Evolutionary conservation across 2,797 vertebrate genomes (phyloP).

Genomic region (Hylomyscus alleni): DNA sequence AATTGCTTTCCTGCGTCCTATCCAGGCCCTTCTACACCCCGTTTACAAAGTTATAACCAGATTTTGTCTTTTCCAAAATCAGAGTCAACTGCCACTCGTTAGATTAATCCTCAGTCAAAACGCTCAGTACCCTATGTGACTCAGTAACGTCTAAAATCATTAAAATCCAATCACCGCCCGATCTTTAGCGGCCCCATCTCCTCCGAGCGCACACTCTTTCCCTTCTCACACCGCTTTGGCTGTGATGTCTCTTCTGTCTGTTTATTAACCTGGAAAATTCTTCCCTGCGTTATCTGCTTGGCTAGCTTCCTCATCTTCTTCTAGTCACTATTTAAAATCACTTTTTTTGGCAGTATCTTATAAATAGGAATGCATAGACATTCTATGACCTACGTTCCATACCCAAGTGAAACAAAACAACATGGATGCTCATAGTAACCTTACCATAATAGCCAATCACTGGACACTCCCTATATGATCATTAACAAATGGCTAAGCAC

Average conservation of each 20-base stretch:
- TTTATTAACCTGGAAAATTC: not conserved
- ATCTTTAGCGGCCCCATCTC: not conserved
- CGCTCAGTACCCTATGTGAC: not conserved
- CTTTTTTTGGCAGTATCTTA: not conserved
- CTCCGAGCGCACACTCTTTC: not conserved
- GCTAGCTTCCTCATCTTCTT: conserved; percentile 3
- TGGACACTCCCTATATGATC: not conserved
- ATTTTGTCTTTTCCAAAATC: conserved; percentile 25
- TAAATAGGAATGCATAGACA: not conserved
- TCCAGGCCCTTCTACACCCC: not conserved
- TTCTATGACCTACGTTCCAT: not conserved
- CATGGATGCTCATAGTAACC: not conserved
- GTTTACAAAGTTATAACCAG: not conserved
- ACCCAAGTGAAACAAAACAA: conserved; percentile 33
- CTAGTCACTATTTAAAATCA: conserved; percentile 7
- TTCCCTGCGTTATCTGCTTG: not conserved
- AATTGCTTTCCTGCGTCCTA: not conserved
- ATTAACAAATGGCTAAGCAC: not conserved
- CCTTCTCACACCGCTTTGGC: not conserved
- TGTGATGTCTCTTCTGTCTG: not conserved
- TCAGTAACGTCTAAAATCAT: not conserved
- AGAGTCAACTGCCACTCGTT: not conserved
- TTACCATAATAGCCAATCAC: not conserved
- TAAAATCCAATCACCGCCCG: not conserved
- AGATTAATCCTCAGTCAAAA: not conserved